Conservation (phyloP, 2,797 vertebrate genomes). For the Macroramphosus scolopax region DNA sequence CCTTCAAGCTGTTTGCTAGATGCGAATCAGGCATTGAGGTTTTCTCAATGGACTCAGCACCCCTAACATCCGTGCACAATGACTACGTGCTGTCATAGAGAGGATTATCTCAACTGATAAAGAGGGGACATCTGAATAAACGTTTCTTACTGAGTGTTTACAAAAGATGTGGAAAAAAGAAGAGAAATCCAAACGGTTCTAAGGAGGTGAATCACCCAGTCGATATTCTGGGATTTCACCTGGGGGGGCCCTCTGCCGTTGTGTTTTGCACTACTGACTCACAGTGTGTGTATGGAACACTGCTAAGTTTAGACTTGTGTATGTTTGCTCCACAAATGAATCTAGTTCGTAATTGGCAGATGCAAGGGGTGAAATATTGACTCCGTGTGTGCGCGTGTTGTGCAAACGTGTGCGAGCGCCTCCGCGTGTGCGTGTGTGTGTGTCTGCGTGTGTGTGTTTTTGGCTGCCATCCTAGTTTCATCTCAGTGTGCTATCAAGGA, state of each 20-base stretch:
- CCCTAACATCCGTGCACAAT: slow-evolving; percentile 36
- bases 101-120: slow-evolving; percentile 53
- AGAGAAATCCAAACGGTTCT: slow-evolving; percentile 56
- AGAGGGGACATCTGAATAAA: slow-evolving; percentile 40
- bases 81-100: slow-evolving; percentile 44
- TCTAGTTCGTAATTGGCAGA: slow-evolving; percentile 74
- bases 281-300: slow-evolving; percentile 66
- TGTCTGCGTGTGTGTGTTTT: slow-evolving; percentile 50
- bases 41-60: slow-evolving; percentile 49
- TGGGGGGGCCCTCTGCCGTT: slow-evolving; percentile 64
- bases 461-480: slow-evolving; percentile 74
- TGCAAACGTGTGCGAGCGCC: slow-evolving; percentile 5
- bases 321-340: slow-evolving; percentile 70
- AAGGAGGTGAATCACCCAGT: slow-evolving; percentile 71
- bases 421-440: slow-evolving; percentile 13
- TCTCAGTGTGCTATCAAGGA: slow-evolving; percentile 77
- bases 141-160: slow-evolving; percentile 51
- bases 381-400: slow-evolving; percentile 39
- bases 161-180: slow-evolving; percentile 39
- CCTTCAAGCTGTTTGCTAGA: slow-evolving; percentile 63
- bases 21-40: slow-evolving; percentile 37
- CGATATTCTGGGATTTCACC: slow-evolving; percentile 78
- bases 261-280: slow-evolving; percentile 75
- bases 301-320: slow-evolving; percentile 78
- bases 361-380: slow-evolving; percentile 73